phyloP scores from a whole-genome alignment of 2,888 invertebrate species.

The Trichogramma dendrolimi region DNA sequence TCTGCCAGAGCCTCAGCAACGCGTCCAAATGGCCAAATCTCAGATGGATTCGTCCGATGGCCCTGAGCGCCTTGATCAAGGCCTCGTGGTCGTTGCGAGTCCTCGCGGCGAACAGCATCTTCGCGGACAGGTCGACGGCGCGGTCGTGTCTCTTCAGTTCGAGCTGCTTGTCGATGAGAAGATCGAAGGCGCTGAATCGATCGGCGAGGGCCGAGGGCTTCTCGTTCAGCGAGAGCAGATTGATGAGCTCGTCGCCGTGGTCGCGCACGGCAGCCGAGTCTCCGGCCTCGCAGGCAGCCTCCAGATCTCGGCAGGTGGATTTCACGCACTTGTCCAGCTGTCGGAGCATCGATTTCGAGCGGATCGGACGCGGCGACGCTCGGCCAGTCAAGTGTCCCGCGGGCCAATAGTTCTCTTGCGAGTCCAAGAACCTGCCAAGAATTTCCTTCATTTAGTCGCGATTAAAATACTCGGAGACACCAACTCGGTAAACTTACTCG shows the following conservation, averaged over 20 bases:
- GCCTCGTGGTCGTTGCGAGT: slow-evolving; percentile 31
- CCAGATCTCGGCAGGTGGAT: slow-evolving; percentile 32
- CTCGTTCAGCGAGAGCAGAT: slow-evolving; percentile 26
- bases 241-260: slow-evolving; percentile 35
- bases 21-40: slow-evolving; percentile 42
- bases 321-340: slow-evolving; percentile 31
- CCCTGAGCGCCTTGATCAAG: slow-evolving; percentile 33
- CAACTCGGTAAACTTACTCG: slow-evolving; percentile 27
- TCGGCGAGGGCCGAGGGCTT: slow-evolving; percentile 22
- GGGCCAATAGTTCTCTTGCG: slow-evolving; percentile 30
- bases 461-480: too few relatives aligned
- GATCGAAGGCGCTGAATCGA: not conserved
- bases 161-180: slow-evolving; percentile 27
- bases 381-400: too few relatives aligned
- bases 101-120: slow-evolving; percentile 37
- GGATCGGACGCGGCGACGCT: not conserved
- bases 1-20: slow-evolving; percentile 39
- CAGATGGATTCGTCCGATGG: slow-evolving; percentile 43
- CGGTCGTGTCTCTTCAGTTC: slow-evolving; percentile 40
- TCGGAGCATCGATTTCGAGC: slow-evolving; percentile 23
- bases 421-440: slow-evolving; percentile 36
- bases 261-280: slow-evolving; percentile 30
- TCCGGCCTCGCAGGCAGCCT: slow-evolving; percentile 32
- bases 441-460: too few relatives aligned
- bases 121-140: slow-evolving; percentile 36